Evolutionary conservation across 2,113 vertebrate species (phyloP).

Genomic region (Rhea pennata): DNA sequence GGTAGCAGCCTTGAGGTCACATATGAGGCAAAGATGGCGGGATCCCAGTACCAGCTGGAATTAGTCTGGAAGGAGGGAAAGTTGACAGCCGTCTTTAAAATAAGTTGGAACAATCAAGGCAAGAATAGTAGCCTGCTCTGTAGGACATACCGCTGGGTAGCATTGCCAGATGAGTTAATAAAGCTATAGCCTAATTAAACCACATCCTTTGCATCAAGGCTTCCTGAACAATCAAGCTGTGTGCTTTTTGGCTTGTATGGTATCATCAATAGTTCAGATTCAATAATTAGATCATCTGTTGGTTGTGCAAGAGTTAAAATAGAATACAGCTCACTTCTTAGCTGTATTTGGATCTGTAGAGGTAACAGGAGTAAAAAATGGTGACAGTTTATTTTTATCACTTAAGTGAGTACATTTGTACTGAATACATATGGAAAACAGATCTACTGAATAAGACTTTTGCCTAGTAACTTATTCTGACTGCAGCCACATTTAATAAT

Average conservation of each 20-base stretch:
- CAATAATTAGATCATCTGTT: conserved; percentile 43
- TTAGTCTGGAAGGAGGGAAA: neutral
- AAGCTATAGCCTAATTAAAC: conserved; percentile 45
- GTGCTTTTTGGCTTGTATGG: conserved; percentile 33
- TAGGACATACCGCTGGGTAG: conserved; percentile 22
- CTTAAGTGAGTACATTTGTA: conserved; percentile 47
- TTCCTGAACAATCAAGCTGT: conserved; percentile 58
- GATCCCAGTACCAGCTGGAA: neutral
- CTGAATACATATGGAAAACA: conserved; percentile 53
- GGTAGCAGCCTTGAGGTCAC: neutral
- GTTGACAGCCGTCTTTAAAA: neutral
- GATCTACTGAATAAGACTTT: conserved; percentile 44
- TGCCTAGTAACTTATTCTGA: conserved; percentile 64
- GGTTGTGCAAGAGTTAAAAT: conserved; percentile 59
- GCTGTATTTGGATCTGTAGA: conserved; percentile 25
- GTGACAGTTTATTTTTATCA: conserved; percentile 64
- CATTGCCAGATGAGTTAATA: conserved; percentile 63
- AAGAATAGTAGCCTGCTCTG: conserved; percentile 18
- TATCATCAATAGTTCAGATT: conserved; percentile 32
- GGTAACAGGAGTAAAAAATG: conserved; percentile 60
- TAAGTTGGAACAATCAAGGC: neutral
- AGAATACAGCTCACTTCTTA: conserved; percentile 43
- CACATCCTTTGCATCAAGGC: conserved; percentile 60
- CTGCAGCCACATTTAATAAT: conserved; percentile 68
- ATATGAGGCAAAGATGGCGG: neutral